Conservation (phyloP, 2,888 invertebrate species). For the Trachelus iudaicus region DNA sequence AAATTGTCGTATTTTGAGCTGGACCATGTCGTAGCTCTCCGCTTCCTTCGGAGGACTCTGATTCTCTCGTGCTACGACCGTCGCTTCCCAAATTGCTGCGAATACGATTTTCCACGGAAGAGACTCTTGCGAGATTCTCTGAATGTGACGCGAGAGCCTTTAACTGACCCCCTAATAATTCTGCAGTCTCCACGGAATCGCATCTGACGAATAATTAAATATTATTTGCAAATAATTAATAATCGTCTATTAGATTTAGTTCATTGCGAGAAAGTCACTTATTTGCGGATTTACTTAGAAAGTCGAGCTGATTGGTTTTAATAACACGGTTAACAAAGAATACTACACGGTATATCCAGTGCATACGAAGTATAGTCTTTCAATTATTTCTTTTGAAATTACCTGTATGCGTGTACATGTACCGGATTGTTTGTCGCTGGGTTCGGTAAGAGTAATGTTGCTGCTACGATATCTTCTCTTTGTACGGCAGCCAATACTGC, state of each 20-base stretch:
- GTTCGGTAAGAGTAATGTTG: constrained; percentile 92
- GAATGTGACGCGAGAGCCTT: constrained; percentile 73
- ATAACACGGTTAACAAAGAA: not conserved
- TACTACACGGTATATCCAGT: not conserved
- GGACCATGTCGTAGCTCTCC: constrained; percentile 78
- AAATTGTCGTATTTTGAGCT: constrained; percentile 81
- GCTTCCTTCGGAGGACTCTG: constrained; percentile 81
- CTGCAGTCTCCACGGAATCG: constrained; percentile 93
- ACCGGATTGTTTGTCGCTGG: constrained; percentile 94
- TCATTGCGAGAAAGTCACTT: not conserved
- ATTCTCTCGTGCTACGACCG: constrained; percentile 71
- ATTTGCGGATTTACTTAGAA: not conserved
- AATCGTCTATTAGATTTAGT: not conserved
- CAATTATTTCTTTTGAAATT: not conserved
- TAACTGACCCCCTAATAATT: constrained; percentile 85
- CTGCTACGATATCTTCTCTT: constrained; percentile 92
- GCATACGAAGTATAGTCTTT: not conserved
- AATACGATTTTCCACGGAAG: constrained; percentile 84
- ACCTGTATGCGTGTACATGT: constrained; percentile 89
- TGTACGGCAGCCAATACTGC: constrained; percentile 92
- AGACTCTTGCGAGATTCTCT: constrained; percentile 54
- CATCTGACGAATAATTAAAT: constrained; percentile 70
- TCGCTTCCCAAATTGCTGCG: constrained; percentile 77
- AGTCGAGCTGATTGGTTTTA: not conserved
- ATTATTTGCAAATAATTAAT: not conserved